These are phyloP conservation scores for Xerus rutilus DNA, from an alignment of 2,797 vertebrate genomes.

Conservation along the genomic window DNA sequence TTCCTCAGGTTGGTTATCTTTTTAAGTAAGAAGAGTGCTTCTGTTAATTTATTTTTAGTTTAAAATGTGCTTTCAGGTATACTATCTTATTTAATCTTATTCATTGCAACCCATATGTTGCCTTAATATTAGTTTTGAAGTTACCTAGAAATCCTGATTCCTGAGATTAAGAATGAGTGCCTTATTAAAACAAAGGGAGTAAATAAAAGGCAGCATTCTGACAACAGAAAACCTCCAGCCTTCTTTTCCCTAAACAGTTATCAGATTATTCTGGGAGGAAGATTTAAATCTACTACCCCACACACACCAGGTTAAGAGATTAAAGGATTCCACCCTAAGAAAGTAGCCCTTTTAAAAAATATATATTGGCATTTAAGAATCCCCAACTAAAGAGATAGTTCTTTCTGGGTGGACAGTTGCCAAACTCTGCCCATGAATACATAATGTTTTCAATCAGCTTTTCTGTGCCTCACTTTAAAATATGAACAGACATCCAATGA, in stretches of 20 bases:
- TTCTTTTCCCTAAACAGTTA: background rate
- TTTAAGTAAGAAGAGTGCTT: background rate
- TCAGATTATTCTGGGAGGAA: background rate
- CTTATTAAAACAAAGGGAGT: background rate
- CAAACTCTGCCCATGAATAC: background rate
- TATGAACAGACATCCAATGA: background rate
- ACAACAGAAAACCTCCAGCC: background rate
- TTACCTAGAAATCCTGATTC: background rate
- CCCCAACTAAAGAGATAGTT: background rate
- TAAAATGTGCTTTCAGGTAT: background rate
- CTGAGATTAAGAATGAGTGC: background rate
- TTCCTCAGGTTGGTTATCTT: background rate
- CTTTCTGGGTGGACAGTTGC: background rate
- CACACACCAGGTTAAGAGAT: background rate
- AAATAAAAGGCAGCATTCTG: background rate
- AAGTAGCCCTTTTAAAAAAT: background rate
- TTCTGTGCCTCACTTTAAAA: slow-evolving; percentile 24
- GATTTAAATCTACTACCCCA: background rate
- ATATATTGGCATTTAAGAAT: background rate
- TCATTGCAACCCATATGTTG: background rate
- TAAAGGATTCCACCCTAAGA: background rate
- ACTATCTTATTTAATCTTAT: background rate
- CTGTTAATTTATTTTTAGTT: slow-evolving; percentile 27
- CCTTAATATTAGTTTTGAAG: background rate
- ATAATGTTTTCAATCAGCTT: background rate